Evolutionary conservation across 2,797 vertebrate genomes (phyloP), one percentile per base, ranked within the genome.

Genomic region (Ctenochaetus hawaiiensis): DNA sequence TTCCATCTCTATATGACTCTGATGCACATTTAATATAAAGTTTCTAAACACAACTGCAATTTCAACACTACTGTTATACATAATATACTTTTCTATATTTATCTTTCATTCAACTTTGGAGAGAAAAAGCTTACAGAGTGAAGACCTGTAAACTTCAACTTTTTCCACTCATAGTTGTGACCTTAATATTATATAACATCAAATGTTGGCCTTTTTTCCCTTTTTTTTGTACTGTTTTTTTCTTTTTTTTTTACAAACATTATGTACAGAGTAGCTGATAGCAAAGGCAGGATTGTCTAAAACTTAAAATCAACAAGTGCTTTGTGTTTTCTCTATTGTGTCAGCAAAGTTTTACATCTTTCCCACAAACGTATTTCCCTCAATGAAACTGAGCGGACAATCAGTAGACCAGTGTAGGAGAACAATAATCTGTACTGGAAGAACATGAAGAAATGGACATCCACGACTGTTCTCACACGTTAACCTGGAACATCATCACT

Each of bases 1-100:
- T 89, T 95, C 94, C 93, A 93, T 95, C 93, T 96, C 89, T 96
- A 95, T 95, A 95, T 89, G 91, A 95, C 93, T 96, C 93, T 95
- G 93, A 94, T 95, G 94, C 94, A 95, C 95, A 95, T 94, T 94
- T 91, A 94, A 94, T 96, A 96, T 95, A 96, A 96, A 96, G 92
- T 92, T 94, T 96, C 94, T 96, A 93, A 89, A 95, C 94, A 95
- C 94, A 92, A 94, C 93, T 92, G 92, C 88, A 94, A 94, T 92
- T 93, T 93, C 88, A 89, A 94, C 92, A 95, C 93, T 89, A 94
- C 88, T 92, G 87, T 92, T 88, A 91, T 93, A 93, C 92, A 88
- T 91, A 91, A 92, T 93, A 94, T 91, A 93, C 76, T 92, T 92
- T 84, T 93, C 91, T 92, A 90, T 91, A 80, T 82, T 90, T 73